Conservation (phyloP, 2,888 invertebrate genomes). For the Cyaniris semiargus region DNA sequence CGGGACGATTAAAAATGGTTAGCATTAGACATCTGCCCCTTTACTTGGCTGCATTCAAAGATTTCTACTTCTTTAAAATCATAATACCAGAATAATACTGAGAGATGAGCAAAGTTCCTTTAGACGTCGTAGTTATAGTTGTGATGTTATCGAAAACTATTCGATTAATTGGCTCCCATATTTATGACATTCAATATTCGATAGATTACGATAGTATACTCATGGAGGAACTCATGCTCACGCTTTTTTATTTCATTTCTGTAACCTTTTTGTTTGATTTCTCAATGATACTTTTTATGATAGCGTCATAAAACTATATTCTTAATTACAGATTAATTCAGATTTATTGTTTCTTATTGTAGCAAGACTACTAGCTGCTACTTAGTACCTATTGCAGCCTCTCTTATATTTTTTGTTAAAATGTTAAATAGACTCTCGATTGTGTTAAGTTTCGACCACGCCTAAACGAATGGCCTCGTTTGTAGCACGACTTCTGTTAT, state of each 20-base stretch:
- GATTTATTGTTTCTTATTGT: neutral
- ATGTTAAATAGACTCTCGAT: neutral
- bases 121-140: too few relatives aligned
- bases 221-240: too few relatives aligned
- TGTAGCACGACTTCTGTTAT: conserved; percentile 8
- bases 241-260: too few relatives aligned
- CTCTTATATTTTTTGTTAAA: neutral
- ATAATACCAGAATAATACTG: too few relatives aligned
- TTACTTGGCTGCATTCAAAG: neutral
- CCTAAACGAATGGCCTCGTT: neutral
- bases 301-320: neutral
- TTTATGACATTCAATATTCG: too few relatives aligned
- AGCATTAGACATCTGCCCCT: neutral
- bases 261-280: too few relatives aligned
- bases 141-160: too few relatives aligned
- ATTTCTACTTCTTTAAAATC: neutral
- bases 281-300: too few relatives aligned
- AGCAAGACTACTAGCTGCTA: neutral
- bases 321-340: neutral
- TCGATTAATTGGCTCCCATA: too few relatives aligned
- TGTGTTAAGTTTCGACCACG: neutral
- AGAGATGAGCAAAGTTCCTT: neutral
- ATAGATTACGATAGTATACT: too few relatives aligned
- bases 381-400: neutral
- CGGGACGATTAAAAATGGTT: neutral